phyloP scores from a whole-genome alignment of 1,140 invertebrate species.

The Solenopsis fugax region DNA sequence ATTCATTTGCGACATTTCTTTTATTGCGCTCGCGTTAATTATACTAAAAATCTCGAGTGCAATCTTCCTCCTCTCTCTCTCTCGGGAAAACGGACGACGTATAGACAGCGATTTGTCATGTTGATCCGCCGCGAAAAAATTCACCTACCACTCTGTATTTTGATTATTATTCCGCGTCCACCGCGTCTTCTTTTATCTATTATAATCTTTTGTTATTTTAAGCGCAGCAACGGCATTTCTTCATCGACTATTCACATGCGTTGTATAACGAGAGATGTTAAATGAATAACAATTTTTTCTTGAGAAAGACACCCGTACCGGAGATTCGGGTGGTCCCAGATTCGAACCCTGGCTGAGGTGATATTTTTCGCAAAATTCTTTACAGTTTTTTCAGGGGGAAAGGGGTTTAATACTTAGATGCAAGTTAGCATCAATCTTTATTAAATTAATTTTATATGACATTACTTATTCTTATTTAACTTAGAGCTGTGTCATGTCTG shows the following conservation, averaged over 20 bases:
- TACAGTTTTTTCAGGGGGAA: too few species aligned
- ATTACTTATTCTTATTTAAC: too few species aligned
- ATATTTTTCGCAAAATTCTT: too few species aligned
- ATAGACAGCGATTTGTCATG: constrained; percentile 50
- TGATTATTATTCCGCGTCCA: background rate
- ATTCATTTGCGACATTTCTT: constrained; percentile 62
- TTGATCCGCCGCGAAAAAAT: constrained; percentile 37
- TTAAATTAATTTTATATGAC: too few species aligned
- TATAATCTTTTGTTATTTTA: background rate
- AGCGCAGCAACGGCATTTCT: background rate
- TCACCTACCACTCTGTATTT: constrained; percentile 15
- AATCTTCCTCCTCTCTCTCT: constrained; percentile 20
- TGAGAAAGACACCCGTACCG: too few species aligned
- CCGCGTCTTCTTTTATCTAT: background rate
- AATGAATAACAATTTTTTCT: background rate
- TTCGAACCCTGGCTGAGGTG: too few species aligned
- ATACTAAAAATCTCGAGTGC: constrained; percentile 61
- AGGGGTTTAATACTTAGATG: too few species aligned
- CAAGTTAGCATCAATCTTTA: too few species aligned
- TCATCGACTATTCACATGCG: background rate
- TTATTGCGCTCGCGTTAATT: constrained; percentile 58
- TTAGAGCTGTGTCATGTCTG: too few species aligned
- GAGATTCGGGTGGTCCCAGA: too few species aligned
- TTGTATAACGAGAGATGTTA: too few species aligned
- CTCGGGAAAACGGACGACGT: constrained; percentile 24